Base-by-base conservation (phyloP, 2,888 invertebrate species). In the Caenorhabditis virilis region DNA sequence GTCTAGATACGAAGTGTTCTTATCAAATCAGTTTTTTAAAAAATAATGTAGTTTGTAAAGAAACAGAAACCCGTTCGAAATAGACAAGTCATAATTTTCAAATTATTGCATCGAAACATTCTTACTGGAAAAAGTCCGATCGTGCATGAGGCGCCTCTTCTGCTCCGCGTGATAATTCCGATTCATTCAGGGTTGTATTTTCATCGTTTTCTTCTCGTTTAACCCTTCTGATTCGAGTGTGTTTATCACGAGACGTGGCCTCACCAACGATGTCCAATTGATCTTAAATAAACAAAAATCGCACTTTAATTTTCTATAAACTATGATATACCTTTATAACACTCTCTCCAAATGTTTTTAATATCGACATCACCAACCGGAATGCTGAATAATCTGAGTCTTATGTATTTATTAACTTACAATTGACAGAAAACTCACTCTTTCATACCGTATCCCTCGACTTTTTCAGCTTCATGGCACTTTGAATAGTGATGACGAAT, bases 361-460 rank as follows among this genome's bases (percentile, higher is more conserved):
- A 62, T 26, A 1, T 43, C 43, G 5, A 42, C 22, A 7, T 47
- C 42, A 5, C 39, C 45, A 1, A 15, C 13, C 13, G 42, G 56
- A 41, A 62, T 26, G n/a, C 53, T 56, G 49, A 56, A 57, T 2
- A 57, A 41, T 33, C 56, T 57, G 23, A 18, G 50, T 46, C 26
- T 23, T 15, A 61, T 55, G 39, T n/a, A 11, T 22, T 35, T 42
- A 18, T 22, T 4, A 20, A n/a, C 25, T 20, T 22, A n/a, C 23
- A 20, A n/a, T 0, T 13, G 22, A 3, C 6, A 11, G 13, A 36
- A 42, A 20, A 20, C 46, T 39, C 25, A 54, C 54, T 54, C 30
- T 13, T 33, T 18, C 46, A 54, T 38, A 36, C 54, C 54, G 30
- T 46, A 54, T 30, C 55, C 46, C 3, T 39, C 11, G 23, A 48